Percentiles rank a stretch among this genome's conserved stretches.
These are phyloP conservation scores for Therioaphis trifolii DNA, from an alignment of 2,888 invertebrate genomes.

Conservation along the genomic window DNA sequence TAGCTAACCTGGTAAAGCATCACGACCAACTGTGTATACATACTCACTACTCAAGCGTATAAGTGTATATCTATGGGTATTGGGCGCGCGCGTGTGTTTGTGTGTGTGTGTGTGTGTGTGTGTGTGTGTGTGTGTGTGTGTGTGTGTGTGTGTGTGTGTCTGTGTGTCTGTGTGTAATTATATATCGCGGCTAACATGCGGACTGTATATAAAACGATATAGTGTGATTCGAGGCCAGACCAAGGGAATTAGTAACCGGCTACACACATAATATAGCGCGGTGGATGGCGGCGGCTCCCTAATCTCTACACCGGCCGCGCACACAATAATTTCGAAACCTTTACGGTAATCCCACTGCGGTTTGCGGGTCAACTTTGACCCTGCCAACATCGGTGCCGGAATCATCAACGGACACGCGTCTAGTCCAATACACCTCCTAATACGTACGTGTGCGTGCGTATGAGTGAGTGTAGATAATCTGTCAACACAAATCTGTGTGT, in stretches of 20 bases:
- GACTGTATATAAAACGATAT: not conserved
- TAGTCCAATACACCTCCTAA: too few relatives aligned
- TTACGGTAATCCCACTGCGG: slow-evolving; percentile 21
- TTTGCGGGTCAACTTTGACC: not conserved
- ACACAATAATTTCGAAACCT: not conserved
- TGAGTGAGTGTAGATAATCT: not conserved
- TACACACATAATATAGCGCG: not conserved
- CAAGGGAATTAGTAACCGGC: not conserved
- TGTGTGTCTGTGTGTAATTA: too few relatives aligned
- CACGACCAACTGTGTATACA: too few relatives aligned
- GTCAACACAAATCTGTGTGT: not conserved
- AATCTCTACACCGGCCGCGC: not conserved
- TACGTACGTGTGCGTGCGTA: not conserved
- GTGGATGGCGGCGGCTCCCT: not conserved
- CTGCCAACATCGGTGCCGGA: not conserved
- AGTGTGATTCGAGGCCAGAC: not conserved
- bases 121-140: too few relatives aligned
- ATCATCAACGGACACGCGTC: not conserved
- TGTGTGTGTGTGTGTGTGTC: too few relatives aligned
- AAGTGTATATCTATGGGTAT: too few relatives aligned
- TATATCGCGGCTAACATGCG: not conserved
- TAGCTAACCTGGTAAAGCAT: too few relatives aligned
- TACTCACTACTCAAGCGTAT: too few relatives aligned
- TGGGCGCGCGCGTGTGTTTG: too few relatives aligned
- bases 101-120: too few relatives aligned